phyloP scores from a whole-genome alignment of 2,888 invertebrate species.

The Ophion costatus region DNA sequence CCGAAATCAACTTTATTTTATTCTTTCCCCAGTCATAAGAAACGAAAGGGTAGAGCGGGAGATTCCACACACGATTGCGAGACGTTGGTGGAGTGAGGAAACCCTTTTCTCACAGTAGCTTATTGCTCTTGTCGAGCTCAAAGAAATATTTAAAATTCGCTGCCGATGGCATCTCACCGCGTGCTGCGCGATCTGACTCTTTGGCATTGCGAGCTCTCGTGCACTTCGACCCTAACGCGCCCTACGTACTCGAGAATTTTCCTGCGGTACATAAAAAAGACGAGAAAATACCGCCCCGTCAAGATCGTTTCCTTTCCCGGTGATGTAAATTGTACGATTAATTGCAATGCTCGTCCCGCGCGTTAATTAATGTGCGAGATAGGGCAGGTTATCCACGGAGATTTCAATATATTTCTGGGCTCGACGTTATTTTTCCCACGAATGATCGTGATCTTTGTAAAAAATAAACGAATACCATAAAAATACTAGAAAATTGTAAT shows the following conservation, averaged over 20 bases:
- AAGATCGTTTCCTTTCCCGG: slow-evolving; percentile 37
- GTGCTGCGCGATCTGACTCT: slow-evolving; percentile 37
- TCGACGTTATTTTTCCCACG: not conserved
- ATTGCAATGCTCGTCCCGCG: slow-evolving; percentile 32
- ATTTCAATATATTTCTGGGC: not conserved
- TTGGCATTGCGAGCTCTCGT: slow-evolving; percentile 36
- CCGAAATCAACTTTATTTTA: not conserved
- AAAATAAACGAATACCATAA: too few species aligned
- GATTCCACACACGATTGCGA: slow-evolving; percentile 17
- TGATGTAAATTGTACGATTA: slow-evolving; percentile 48
- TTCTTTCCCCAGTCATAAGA: not conserved
- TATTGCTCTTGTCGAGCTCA: slow-evolving; percentile 16
- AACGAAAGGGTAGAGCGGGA: not conserved
- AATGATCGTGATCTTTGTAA: too few species aligned
- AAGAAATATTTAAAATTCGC: slow-evolving; percentile 42
- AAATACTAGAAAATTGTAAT: too few species aligned
- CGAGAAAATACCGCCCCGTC: slow-evolving; percentile 26
- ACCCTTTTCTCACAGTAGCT: slow-evolving; percentile 9
- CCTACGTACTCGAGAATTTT: slow-evolving; percentile 20
- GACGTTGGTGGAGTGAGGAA: slow-evolving; percentile 26
- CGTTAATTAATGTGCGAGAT: slow-evolving; percentile 34
- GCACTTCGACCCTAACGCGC: slow-evolving; percentile 25
- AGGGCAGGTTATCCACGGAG: slow-evolving; percentile 16
- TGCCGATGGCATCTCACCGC: slow-evolving; percentile 40
- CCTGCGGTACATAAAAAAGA: slow-evolving; percentile 19